Conservation (phyloP, 2,888 invertebrate genomes). For the Drosophila emarginata region DNA sequence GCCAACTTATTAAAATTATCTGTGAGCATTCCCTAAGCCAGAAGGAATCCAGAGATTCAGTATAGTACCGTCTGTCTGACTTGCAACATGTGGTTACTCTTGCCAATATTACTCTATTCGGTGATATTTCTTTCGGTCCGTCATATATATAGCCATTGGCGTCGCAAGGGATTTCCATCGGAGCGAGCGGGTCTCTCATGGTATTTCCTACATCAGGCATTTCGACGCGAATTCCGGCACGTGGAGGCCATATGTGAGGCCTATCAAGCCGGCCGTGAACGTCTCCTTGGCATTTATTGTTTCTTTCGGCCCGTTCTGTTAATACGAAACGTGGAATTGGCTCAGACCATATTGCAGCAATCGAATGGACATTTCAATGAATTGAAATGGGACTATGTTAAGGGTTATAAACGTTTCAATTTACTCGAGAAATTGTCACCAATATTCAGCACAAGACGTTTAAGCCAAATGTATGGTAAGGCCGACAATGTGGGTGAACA, state of each 20-base stretch:
- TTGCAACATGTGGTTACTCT: conserved; percentile 76
- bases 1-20: conserved; percentile 63
- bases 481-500: conserved; percentile 85
- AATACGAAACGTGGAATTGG: conserved; percentile 85
- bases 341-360: conserved; percentile 85
- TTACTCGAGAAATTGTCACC: conserved; percentile 86
- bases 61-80: conserved; percentile 42
- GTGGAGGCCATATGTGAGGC: conserved; percentile 71
- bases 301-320: conserved; percentile 86
- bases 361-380: conserved; percentile 87
- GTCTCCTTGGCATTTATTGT: conserved; percentile 85
- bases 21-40: conserved; percentile 14
- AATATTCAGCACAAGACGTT: conserved; percentile 86
- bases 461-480: conserved; percentile 86
- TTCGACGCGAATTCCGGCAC: conserved; percentile 74
- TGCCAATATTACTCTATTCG: conserved; percentile 73
- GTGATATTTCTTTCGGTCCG: conserved; percentile 66
- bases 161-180: conserved; percentile 76
- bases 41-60: conserved; percentile 42
- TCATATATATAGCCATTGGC: conserved; percentile 79
- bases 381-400: conserved; percentile 84
- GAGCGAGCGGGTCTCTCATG: conserved; percentile 62
- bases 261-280: conserved; percentile 75
- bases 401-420: conserved; percentile 84
- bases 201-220: conserved; percentile 64